Conservation (phyloP, 2,888 invertebrate genomes). For the Capitulum mitella region DNA sequence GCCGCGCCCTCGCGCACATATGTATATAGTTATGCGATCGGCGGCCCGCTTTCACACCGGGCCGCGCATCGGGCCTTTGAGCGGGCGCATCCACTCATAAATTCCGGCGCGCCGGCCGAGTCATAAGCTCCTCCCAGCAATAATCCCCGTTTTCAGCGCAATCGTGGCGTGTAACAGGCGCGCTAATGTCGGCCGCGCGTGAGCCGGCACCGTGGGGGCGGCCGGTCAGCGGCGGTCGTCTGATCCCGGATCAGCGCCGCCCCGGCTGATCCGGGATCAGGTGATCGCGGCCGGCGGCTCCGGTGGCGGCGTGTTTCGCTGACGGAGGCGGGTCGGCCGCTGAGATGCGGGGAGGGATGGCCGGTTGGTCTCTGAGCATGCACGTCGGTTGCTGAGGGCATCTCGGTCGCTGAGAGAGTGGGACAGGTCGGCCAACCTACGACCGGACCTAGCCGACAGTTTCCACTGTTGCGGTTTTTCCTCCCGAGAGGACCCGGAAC, state of each 20-base stretch:
- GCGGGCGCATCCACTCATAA: constrained; percentile 16
- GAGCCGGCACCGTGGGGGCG: neutral
- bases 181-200: neutral
- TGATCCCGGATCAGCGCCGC: constrained; percentile 4
- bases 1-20: neutral
- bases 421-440: too few relatives aligned
- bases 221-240: neutral
- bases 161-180: constrained; percentile 6
- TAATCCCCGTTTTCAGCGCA: constrained; percentile 19
- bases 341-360: too few relatives aligned
- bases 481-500: too few relatives aligned
- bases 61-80: neutral
- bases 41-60: neutral
- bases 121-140: neutral
- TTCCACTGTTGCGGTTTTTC: too few relatives aligned
- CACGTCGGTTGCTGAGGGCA: too few relatives aligned
- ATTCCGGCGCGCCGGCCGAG: neutral
- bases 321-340: neutral
- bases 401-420: too few relatives aligned
- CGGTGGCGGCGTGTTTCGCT: neutral
- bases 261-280: neutral
- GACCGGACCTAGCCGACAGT: too few relatives aligned
- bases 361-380: too few relatives aligned
- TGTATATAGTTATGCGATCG: constrained; percentile 14
- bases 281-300: neutral